Percentiles rank a stretch among this genome's conserved stretches.
These are phyloP conservation scores for Caerostris darwini DNA, from an alignment of 1,140 invertebrate species.

Conservation along the genomic window DNA sequence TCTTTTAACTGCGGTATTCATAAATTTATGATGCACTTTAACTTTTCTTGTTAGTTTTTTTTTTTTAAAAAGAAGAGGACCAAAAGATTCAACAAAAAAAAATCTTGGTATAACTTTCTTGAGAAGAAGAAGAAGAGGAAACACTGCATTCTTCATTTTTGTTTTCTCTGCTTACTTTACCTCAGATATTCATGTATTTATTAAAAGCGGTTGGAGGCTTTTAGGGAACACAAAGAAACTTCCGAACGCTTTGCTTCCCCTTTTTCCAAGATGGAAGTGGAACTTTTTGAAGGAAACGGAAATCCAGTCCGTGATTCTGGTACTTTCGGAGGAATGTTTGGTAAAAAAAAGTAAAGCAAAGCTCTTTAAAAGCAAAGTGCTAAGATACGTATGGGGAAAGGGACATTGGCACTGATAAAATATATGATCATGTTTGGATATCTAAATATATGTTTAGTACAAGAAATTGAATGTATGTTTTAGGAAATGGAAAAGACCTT, in stretches of 20 bases:
- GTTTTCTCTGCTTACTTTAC: conserved; percentile 13
- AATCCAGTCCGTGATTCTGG: background rate
- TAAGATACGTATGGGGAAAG: background rate
- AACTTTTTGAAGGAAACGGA: conserved; percentile 6
- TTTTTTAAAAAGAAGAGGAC: background rate
- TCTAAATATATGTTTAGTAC: background rate
- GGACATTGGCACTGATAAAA: background rate
- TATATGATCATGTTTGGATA: background rate
- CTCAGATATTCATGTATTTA: conserved; percentile 58
- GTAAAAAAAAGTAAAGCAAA: background rate
- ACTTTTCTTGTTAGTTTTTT: conserved; percentile 47
- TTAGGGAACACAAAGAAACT: conserved; percentile 43
- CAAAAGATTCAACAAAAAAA: background rate
- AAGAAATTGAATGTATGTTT: too few relatives aligned
- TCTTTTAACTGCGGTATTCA: background rate
- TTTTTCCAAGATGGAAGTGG: background rate
- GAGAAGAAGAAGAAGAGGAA: background rate
- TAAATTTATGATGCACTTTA: conserved; percentile 61
- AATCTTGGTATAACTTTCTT: conserved; percentile 38
- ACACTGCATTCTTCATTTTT: background rate
- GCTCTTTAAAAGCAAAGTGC: conserved; percentile 18
- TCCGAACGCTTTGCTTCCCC: background rate
- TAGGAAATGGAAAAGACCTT: too few relatives aligned
- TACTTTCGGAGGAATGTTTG: background rate
- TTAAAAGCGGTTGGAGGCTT: conserved; percentile 55